Base-by-base conservation (phyloP, 2,797 vertebrate species). In the Myotis planiceps region DNA sequence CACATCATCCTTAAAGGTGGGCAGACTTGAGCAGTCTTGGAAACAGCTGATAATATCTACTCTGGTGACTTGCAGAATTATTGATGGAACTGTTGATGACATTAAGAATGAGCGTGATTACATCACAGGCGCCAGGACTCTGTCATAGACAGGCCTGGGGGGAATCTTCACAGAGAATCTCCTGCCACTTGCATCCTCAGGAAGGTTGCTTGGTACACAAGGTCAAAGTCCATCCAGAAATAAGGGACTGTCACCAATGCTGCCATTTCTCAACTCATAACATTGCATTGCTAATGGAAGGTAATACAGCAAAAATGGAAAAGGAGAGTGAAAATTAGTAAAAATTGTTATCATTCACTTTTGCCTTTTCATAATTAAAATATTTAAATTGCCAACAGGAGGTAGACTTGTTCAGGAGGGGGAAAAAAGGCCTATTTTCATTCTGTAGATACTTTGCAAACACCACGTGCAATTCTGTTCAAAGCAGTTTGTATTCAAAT, bases 181-280 rank as follows among this genome's bases (percentile, higher is more conserved):
- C 27, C 25, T 42, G 65, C 68, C 32, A 80, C 53, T 82, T 75
- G 34, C 18, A 65, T 51, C 5, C 16, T 84, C 47, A 65, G 12
- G 68, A 85, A 79, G 18, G 10, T 37, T 68, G 27, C 47, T 80
- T 88, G 55, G 10, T 74, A 9, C 2, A 79, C 12, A 66, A 90
- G 19, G 13, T 85, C 29, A 85, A 95, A 92, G 34, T 25, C n/a
- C 23, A n/a, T 88, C 66, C 92, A 78, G n/a, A 92, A 90, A 81
- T 63, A 78, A 91, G 71, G 34, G 15, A 45, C 37, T 92, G 3
- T 90, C 69, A 79, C 25, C 69, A 23, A 63, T 63, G 37, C 47
- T 49, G 23, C 6, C 27, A 21, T 55, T 45, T 21, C 10, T 47
- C 47, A 79, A 65, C 34, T 71, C 23, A 84, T 21, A 87, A 8